Evolutionary conservation across 2,888 invertebrate species (phyloP), one percentile per base, ranked within the genome.

Genomic region (Eupithecia insigniata): DNA sequence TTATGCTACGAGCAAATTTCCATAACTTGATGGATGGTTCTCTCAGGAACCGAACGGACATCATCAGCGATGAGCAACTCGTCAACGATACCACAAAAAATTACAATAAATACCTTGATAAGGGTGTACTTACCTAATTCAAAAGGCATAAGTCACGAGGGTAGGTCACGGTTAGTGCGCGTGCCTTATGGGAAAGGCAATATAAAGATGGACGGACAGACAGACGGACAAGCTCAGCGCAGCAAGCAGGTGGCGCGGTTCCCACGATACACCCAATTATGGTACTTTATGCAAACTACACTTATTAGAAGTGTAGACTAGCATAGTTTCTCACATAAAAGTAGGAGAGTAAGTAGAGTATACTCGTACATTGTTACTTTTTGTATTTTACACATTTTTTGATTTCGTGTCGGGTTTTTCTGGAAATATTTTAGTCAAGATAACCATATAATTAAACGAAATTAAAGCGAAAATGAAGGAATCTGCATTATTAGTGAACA

Each of bases 221-320:
- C 64, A 7, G 46, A 22, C 12, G 60, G 46, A 62, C 34, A 2
- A 55, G 39, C 46, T 8, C 46, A 22, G 22, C 1, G 46, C 30
- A 26, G 66, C n/a, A n/a, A n/a, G 65, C 81, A 80, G 87, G 87
- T 89, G 88, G 85, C 34, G 77, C 28, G 51, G 82, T 90, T 90
- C 90, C 89, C 90, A 90, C 90, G 90, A 85, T 81, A 81, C 30
- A 77, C 83, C 84, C 85, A 89, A 89, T 89, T 89, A 86, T 74
- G 18, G 69, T 58, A 62, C 71, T 71, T 71, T 76, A 68, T 61
- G 70, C 39, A 66, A 60, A 62, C 12, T 39, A 36, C 64, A 22
- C 36, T 6, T 12, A 36, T n/a, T 32, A 58, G 1, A 60, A 60
- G 18, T 60, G 30, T 7, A 18, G 7, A 60, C 18, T 60, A 60